phyloP scores from a whole-genome alignment of 1,140 invertebrate species.

The Cydia fagiglandana region DNA sequence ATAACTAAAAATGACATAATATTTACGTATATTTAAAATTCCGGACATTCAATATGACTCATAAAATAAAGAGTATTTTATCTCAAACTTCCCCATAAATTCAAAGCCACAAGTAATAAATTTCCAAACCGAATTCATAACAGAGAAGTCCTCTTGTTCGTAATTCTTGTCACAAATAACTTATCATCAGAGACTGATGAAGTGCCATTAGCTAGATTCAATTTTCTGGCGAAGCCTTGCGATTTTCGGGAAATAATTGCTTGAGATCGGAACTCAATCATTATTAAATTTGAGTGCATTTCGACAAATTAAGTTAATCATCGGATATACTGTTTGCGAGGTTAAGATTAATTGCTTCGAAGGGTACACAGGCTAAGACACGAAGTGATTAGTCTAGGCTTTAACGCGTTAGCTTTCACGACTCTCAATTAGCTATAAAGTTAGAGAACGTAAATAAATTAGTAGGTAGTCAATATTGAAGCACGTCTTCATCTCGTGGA shows the following conservation, averaged over 20 bases:
- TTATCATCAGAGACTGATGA: slow-evolving; percentile 1
- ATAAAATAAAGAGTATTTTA: background rate
- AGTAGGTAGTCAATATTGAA: background rate
- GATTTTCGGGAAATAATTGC: slow-evolving; percentile 13
- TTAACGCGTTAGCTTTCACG: slow-evolving; percentile 3
- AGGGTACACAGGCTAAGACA: background rate
- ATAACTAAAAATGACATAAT: no score
- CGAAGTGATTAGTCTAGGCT: background rate
- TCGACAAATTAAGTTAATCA: slow-evolving; percentile 7
- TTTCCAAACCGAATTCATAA: background rate
- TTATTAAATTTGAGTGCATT: slow-evolving; percentile 22
- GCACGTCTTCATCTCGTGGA: background rate
- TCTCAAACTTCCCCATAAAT: background rate
- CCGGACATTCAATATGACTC: background rate
- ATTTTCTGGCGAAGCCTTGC: background rate
- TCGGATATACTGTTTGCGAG: background rate
- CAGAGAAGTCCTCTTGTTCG: background rate
- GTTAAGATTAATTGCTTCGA: background rate
- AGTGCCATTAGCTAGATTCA: slow-evolving; percentile 10
- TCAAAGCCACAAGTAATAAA: background rate
- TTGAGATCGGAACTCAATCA: slow-evolving; percentile 20
- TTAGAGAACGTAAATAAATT: background rate
- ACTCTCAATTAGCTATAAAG: background rate
- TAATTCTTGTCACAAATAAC: slow-evolving; percentile 2
- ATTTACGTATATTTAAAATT: background rate